Conservation (phyloP, 2,888 invertebrate species). For the Monochamus alternatus region DNA sequence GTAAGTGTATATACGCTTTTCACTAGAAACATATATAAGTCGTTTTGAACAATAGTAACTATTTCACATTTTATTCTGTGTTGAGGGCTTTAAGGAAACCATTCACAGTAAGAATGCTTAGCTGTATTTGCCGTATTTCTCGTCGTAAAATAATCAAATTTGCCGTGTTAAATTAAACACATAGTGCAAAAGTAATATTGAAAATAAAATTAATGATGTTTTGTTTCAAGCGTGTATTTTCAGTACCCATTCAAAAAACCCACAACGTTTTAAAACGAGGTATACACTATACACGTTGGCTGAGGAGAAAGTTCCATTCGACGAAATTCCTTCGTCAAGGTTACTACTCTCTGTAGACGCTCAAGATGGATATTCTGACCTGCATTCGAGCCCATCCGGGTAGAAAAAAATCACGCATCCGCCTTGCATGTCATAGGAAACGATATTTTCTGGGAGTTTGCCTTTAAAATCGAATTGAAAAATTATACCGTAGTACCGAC, state of each 20-base stretch:
- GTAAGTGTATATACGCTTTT: no score
- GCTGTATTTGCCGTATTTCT: no score
- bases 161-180: no score
- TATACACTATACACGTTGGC: conserved; percentile 8
- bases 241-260: neutral
- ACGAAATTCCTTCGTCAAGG: conserved; percentile 28
- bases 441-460: neutral
- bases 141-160: no score
- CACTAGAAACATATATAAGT: no score
- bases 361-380: conserved; percentile 10
- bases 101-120: no score
- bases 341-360: conserved; percentile 3
- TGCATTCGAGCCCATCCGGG: conserved; percentile 14
- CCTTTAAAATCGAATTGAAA: neutral
- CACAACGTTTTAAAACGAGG: neutral
- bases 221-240: no score
- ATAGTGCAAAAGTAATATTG: no score
- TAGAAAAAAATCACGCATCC: conserved; percentile 1
- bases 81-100: no score
- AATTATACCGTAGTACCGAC: neutral
- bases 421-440: neutral
- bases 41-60: no score
- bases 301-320: conserved; percentile 15
- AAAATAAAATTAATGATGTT: no score
- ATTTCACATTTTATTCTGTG: no score